Evolutionary conservation across 1,140 invertebrate species (phyloP).

Genomic region (Drosophila dunni): DNA sequence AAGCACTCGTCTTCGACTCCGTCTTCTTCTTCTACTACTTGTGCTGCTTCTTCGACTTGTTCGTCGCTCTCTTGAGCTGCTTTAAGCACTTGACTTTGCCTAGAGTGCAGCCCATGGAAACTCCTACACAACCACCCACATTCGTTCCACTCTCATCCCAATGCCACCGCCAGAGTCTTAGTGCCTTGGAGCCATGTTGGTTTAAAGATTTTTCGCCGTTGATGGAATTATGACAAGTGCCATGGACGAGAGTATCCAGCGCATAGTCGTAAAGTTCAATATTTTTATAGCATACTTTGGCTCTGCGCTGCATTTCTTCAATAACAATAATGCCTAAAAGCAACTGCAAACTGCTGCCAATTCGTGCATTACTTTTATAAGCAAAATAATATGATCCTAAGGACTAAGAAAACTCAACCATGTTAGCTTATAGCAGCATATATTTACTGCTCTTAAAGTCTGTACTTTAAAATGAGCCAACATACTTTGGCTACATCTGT

Average conservation of each 20-base stretch:
- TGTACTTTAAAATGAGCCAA: neutral
- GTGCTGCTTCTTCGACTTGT: neutral
- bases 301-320: conserved; percentile 21
- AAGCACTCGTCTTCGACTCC: conserved; percentile 57
- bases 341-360: conserved; percentile 1
- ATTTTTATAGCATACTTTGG: conserved; percentile 68
- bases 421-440: neutral
- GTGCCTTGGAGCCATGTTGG: conserved; percentile 46
- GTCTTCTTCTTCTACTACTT: conserved; percentile 9
- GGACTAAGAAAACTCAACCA: neutral
- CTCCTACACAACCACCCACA: conserved; percentile 16
- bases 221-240: conserved; percentile 80
- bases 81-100: conserved; percentile 81
- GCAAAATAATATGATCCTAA: conserved; percentile 3
- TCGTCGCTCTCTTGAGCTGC: conserved; percentile 73
- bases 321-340: conserved; percentile 56
- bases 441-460: neutral
- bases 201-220: conserved; percentile 70
- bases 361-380: conserved; percentile 17
- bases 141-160: neutral
- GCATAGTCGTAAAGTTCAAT: conserved; percentile 78
- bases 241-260: conserved; percentile 61
- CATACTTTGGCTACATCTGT: neutral
- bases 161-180: conserved; percentile 6
- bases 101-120: conserved; percentile 44